phyloP scores from a whole-genome alignment of 2,888 invertebrate genomes.

The Azorinus chamasolen region DNA sequence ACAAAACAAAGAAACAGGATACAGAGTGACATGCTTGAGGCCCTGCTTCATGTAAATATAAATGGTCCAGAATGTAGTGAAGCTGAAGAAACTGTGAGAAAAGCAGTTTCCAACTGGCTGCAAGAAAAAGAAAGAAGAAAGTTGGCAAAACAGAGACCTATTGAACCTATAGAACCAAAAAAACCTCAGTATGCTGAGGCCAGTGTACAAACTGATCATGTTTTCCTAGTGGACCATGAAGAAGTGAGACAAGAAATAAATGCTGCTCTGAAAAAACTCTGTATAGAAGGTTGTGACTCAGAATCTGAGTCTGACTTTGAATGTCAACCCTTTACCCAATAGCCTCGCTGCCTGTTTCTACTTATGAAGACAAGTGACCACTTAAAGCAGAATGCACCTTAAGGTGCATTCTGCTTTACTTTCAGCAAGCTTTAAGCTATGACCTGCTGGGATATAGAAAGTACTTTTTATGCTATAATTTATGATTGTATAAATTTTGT shows the following conservation, averaged over 20 bases:
- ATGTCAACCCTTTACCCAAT: no score
- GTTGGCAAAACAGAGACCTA: neutral
- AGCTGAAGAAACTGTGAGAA: neutral
- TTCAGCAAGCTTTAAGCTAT: no score
- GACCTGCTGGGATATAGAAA: no score
- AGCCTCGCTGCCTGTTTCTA: no score
- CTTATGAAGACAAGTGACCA: no score
- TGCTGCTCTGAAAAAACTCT: slow-evolving; percentile 1
- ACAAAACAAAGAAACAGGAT: slow-evolving; percentile 37
- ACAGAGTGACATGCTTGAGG: slow-evolving; percentile 15
- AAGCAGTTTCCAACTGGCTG: neutral
- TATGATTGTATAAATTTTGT: no score
- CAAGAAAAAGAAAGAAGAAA: neutral
- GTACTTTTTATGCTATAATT: no score
- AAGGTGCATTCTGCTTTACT: no score
- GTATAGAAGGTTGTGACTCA: no score
- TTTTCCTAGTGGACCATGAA: neutral
- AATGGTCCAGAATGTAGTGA: slow-evolving; percentile 13
- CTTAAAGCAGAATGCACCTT: no score
- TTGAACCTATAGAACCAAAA: neutral
- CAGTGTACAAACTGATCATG: neutral
- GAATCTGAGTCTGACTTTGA: no score
- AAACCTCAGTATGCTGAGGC: neutral
- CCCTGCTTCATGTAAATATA: slow-evolving; percentile 6
- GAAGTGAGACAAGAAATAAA: slow-evolving; percentile 3